Base-by-base conservation (phyloP, 2,797 vertebrate species). In the Poeciliopsis paucimaculata region DNA sequence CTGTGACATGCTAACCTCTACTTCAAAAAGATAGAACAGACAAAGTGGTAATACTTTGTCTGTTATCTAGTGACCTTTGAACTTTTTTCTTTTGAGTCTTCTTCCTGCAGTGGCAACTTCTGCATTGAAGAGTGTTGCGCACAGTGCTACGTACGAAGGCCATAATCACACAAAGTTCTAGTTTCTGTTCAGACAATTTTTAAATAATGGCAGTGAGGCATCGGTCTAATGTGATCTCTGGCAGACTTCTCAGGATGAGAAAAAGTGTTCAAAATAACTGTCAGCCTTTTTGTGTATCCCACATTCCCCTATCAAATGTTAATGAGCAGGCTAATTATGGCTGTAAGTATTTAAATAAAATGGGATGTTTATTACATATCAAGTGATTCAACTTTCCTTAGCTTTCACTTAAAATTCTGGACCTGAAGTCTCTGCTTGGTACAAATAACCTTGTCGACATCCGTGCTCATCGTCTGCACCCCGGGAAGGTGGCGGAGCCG, bases 371-470 rank as follows among this genome's bases (percentile, higher is more conserved):
- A 83, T 84, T 82, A 77, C 79, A 72, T 81, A 88, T 77, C 73
- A 80, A 86, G 80, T 77, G 80, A 53, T 81, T 86, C 64, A 36
- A 28, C 72, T 68, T 83, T 84, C 28, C 80, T 84, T 57, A 46
- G 26, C 73, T 68, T 83, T 84, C 34, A 86, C 73, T 80, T 83
- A 76, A 72, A 78, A 16, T 74, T 72, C 75, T 79, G 75, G 90
- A 89, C 77, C 84, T 84, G 85, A 89, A 84, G 89, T 78, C 77
- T 77, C 83, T 83, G 72, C 76, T 80, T 75, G 82, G 74, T 3
- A 78, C 78, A 92, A 93, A 93, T 89, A 90, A 78, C 86, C 87
- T 80, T 88, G 89, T 93, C 89, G 89, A 88, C 90, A 88, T 46
- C 73, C 31, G 10, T 78, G 72, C 75, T 87, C 76, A 87, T 92